Base-by-base conservation (phyloP, 1,140 invertebrate genomes). In the Drosophila prosaltans region DNA sequence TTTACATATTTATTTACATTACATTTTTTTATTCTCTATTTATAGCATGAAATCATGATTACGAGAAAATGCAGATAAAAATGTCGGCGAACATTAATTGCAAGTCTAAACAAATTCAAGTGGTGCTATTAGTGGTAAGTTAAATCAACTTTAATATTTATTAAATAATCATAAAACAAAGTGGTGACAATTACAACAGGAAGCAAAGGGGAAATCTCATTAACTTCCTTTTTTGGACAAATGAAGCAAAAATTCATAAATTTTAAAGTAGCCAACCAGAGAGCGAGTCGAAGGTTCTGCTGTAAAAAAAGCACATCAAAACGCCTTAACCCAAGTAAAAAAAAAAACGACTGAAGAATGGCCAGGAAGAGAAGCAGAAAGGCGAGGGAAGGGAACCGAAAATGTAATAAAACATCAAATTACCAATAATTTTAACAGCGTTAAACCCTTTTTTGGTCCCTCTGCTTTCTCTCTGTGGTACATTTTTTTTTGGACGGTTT, bases 51-150 rank as follows among this genome's bases (percentile, higher is more conserved):
- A 80, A 77, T 73, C 86, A 90, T 90, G 88, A 90, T 88, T 74
- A 80, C 80, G 65, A 91, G 88, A 90, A 88, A 78, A 84, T 78
- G 72, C 77, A 84, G 78, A 83, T 91, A 84, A 90, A 91, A 88
- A 90, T 90, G 88, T 58, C 73, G 69, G 58, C 72, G 36, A 77
- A 74, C 73, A 83, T 76, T 74, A 69, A 78, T 72, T 83, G 77
- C 72, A 83, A 65, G 65, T 64, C 80, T 66, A 68, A 74, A 65
- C 71, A 75, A 74, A 83, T 78, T 71, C 76, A 78, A 71, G 78
- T 81, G 76, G 64, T 66, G 65, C 72, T 91, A 58, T 74, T 90
- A 57, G 65, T 91, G 88, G 88, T 90, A 91, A 91, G 88, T 88
- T 36, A 21, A 43, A 9, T 40, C 60, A 59, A 66, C 43, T 67